phyloP scores from a whole-genome alignment of 2,113 vertebrate genomes.

The Periophthalmodon schlosseri region DNA sequence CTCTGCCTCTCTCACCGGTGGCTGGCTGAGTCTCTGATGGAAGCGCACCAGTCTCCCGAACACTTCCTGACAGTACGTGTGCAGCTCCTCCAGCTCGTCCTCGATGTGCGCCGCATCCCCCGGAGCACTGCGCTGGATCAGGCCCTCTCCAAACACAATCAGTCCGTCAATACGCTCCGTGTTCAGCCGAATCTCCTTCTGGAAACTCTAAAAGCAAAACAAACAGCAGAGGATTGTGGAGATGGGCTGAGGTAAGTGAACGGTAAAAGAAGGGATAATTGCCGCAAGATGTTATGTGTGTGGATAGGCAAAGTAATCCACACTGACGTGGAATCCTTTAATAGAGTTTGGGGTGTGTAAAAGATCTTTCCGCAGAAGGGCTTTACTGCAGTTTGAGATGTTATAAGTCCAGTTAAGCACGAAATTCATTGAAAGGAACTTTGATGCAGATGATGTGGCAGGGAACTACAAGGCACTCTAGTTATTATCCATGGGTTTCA shows the following conservation, averaged over 20 bases:
- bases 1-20: conserved; percentile 62
- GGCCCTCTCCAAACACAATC: conserved; percentile 88
- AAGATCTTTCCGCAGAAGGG: neutral
- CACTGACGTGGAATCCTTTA: neutral
- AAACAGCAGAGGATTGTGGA: neutral
- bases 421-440: neutral
- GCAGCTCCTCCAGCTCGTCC: conserved; percentile 90
- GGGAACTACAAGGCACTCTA: neutral
- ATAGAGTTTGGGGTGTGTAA: neutral
- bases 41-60: conserved; percentile 90
- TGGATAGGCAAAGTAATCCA: too few species aligned
- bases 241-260: neutral
- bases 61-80: conserved; percentile 93
- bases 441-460: neutral
- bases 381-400: neutral
- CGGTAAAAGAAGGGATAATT: conserved; percentile 4
- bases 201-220: conserved; percentile 82
- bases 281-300: conserved; percentile 1
- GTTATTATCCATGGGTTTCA: neutral
- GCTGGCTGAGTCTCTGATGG: conserved; percentile 86
- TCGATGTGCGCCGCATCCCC: conserved; percentile 88
- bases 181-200: conserved; percentile 91
- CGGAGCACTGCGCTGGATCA: conserved; percentile 91
- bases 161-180: conserved; percentile 92
- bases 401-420: neutral